phyloP scores from a whole-genome alignment of 2,113 vertebrate genomes.

The Pungitius pungitius region DNA sequence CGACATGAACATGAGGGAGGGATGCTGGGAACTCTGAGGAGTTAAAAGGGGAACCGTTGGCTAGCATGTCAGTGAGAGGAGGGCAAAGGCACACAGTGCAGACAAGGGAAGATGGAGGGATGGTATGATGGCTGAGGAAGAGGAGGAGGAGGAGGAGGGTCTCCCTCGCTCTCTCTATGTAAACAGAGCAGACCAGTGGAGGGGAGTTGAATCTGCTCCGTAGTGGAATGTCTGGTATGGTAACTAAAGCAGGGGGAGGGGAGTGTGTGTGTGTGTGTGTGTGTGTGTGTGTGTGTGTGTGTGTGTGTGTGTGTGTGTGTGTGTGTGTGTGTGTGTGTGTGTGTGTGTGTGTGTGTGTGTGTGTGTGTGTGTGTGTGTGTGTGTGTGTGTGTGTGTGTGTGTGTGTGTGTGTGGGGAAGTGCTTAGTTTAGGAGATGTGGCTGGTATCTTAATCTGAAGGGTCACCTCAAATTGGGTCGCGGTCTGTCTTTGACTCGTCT shows the following conservation, averaged over 20 bases:
- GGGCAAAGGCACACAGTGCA: constrained; percentile 48
- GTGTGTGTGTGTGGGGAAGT: background rate
- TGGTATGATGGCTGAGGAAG: constrained; percentile 30
- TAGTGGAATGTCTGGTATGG: constrained; percentile 74
- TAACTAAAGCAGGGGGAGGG: constrained; percentile 57
- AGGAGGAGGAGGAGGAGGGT: constrained; percentile 10
- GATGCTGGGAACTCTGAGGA: constrained; percentile 15
- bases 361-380: constrained; percentile 4
- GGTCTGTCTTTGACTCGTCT: constrained; percentile 14
- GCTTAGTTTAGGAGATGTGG: constrained; percentile 9
- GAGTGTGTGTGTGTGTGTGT: constrained; percentile 6
- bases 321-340: constrained; percentile 1
- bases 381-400: constrained; percentile 1
- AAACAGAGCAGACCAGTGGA: constrained; percentile 54
- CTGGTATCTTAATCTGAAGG: constrained; percentile 41
- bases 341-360: background rate
- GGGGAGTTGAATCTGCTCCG: constrained; percentile 51
- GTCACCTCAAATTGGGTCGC: constrained; percentile 33
- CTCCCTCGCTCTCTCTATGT: constrained; percentile 32
- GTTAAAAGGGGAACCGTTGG: constrained; percentile 36
- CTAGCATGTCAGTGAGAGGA: constrained; percentile 53
- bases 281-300: constrained; percentile 1
- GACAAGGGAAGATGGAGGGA: constrained; percentile 32
- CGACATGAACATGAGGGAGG: constrained; percentile 13
- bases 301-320: constrained; percentile 2